Percentiles rank a stretch among this genome's conserved stretches.
Evolutionary conservation across 1,140 invertebrate genomes (phyloP).

Genomic region (Lepidurus apus): DNA sequence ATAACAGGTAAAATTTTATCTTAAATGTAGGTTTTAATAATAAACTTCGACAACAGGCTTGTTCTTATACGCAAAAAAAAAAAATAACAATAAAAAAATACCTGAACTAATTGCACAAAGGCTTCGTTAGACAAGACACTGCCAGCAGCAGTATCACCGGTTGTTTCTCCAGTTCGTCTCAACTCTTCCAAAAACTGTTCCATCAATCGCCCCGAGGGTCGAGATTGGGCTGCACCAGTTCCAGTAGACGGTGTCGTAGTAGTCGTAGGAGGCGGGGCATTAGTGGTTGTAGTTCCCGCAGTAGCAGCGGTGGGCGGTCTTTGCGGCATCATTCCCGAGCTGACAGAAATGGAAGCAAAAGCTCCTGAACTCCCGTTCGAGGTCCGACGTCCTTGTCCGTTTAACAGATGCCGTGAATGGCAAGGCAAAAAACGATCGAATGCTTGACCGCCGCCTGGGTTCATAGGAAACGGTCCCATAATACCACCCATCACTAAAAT

Average conservation of each 20-base stretch:
- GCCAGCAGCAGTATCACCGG: neutral
- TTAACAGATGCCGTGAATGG: slow-evolving; percentile 40
- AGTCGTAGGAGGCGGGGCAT: neutral
- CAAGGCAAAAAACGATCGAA: slow-evolving; percentile 48
- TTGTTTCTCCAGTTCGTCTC: neutral
- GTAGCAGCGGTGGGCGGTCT: neutral
- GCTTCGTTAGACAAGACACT: neutral
- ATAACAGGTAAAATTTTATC: too few relatives aligned
- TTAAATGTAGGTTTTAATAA: too few relatives aligned
- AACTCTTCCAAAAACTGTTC: neutral
- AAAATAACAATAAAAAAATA: neutral
- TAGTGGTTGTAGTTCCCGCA: neutral
- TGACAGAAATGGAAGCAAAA: neutral
- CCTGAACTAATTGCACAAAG: neutral
- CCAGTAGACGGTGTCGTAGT: neutral
- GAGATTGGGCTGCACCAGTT: neutral
- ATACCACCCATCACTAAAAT: slow-evolving; percentile 36
- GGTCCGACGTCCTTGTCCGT: neutral
- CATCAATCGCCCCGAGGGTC: neutral
- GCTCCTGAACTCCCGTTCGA: neutral
- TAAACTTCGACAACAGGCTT: too few relatives aligned
- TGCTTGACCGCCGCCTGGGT: slow-evolving; percentile 20
- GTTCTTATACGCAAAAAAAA: too few relatives aligned
- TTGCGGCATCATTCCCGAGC: neutral
- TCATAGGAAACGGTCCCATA: slow-evolving; percentile 18